Percentiles rank a stretch among this genome's conserved stretches.
Conservation (phyloP, 2,888 invertebrate species). For the Ophion slaviceki region DNA sequence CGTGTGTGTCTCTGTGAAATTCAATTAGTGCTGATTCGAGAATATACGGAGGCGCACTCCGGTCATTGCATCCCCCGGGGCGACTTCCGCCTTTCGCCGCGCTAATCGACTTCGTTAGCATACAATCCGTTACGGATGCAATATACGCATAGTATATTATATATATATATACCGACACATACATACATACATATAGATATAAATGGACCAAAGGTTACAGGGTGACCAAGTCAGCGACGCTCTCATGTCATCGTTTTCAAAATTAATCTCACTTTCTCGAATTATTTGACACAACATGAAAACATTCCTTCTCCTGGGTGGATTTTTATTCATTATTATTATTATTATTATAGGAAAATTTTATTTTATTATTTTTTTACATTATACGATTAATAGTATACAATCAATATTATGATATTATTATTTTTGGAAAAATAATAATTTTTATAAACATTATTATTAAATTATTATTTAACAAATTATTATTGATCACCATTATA, state of each 20-base stretch:
- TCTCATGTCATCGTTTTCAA: neutral
- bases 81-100: conserved; percentile 49
- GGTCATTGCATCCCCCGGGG: conserved; percentile 23
- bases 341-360: neutral
- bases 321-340: neutral
- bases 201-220: neutral
- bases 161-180: neutral
- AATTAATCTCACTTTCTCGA: neutral
- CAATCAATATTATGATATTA: too few species aligned
- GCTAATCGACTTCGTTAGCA: conserved; percentile 58
- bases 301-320: neutral
- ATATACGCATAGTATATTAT: neutral
- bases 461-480: too few species aligned
- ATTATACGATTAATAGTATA: too few species aligned
- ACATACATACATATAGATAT: neutral
- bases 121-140: conserved; percentile 9
- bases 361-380: neutral
- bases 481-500: too few species aligned
- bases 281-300: neutral
- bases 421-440: too few species aligned
- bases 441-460: too few species aligned
- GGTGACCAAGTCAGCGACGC: neutral
- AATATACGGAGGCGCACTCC: neutral
- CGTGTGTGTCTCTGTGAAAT: neutral
- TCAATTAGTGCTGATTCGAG: conserved; percentile 26